Percentiles rank a stretch among this genome's conserved stretches.
Conservation (phyloP, 2,888 invertebrate genomes). For the Drosophila phalerata region DNA sequence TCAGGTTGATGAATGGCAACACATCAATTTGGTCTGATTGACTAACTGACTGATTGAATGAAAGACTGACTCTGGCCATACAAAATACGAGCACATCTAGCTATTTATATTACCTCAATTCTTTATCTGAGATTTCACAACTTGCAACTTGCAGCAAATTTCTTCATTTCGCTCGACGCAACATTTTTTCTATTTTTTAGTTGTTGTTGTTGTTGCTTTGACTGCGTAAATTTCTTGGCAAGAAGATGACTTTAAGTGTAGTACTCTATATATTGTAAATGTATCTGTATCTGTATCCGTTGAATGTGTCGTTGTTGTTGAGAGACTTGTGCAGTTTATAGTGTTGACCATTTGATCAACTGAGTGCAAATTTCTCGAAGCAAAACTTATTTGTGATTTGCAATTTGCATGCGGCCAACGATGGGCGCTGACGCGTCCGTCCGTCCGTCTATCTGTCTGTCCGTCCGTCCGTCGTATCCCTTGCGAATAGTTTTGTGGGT, state of each 20-base stretch:
- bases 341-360: constrained; percentile 74
- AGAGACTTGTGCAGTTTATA: constrained; percentile 48
- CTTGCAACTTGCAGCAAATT: constrained; percentile 62
- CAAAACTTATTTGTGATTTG: constrained; percentile 76
- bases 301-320: constrained; percentile 32
- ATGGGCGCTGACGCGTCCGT: constrained; percentile 49
- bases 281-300: constrained; percentile 59
- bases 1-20: constrained; percentile 58
- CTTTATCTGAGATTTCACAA: constrained; percentile 73
- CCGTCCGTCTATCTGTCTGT: constrained; percentile 18
- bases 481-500: constrained; percentile 68
- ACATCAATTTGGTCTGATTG: constrained; percentile 36
- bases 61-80: constrained; percentile 43
- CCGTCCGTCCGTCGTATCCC: constrained; percentile 39
- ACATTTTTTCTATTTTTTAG: neutral
- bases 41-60: constrained; percentile 3
- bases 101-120: constrained; percentile 73
- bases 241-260: constrained; percentile 53
- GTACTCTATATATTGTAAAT: constrained; percentile 49
- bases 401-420: constrained; percentile 60
- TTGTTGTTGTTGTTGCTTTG: constrained; percentile 2
- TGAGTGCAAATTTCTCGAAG: constrained; percentile 71
- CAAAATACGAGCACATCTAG: constrained; percentile 15
- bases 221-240: constrained; percentile 72
- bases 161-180: constrained; percentile 42